phyloP scores from a whole-genome alignment of 2,113 vertebrate species.

The Rhegmatorhina hoffmannsi region DNA sequence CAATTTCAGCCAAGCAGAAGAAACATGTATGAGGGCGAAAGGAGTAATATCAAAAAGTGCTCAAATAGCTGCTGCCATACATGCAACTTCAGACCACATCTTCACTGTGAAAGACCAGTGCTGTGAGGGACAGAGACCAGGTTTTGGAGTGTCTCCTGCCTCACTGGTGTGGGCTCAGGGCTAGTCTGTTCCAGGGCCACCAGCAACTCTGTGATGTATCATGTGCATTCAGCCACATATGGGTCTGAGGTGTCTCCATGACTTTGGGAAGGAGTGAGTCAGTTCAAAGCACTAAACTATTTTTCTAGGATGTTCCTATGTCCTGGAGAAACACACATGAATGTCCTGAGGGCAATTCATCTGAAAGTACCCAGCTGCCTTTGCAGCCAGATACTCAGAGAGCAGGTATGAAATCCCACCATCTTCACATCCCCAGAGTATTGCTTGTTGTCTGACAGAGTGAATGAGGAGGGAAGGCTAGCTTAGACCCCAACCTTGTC shows the following conservation, averaged over 20 bases:
- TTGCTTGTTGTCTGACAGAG: not conserved
- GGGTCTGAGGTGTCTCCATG: not conserved
- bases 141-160: not conserved
- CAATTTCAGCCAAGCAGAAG: not conserved
- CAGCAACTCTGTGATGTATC: rapidly evolving
- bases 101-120: not conserved
- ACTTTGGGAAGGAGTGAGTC: not conserved
- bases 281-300: not conserved
- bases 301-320: not conserved
- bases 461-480: not conserved
- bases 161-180: rapidly evolving
- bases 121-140: not conserved
- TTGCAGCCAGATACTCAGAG: not conserved
- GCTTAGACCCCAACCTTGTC: not conserved
- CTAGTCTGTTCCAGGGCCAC: not conserved
- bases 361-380: not conserved
- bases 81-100: not conserved
- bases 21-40: not conserved
- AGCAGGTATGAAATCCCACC: not conserved
- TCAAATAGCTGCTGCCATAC: not conserved
- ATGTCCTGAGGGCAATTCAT: not conserved
- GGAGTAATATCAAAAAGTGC: not conserved
- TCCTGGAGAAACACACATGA: not conserved
- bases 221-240: no score
- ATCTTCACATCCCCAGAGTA: rapidly evolving